Percentiles rank a stretch among this genome's conserved stretches.
phyloP scores from a whole-genome alignment of 30 jellyfish, hydroid and myxozoan genomes.

The Clytia hemisphaerica region DNA sequence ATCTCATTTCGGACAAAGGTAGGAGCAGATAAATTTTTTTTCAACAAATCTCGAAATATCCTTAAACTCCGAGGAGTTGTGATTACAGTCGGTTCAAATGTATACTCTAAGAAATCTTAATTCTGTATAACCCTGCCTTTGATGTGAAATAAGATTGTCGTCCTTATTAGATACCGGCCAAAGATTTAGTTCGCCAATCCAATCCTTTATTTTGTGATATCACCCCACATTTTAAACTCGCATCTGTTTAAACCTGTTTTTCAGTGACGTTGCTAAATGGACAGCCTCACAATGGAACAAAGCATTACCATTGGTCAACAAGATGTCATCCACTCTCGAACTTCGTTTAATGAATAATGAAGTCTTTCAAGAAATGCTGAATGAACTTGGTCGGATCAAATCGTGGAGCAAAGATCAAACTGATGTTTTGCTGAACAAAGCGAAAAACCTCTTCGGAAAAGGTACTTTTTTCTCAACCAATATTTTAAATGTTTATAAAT shows the following conservation, averaged over 20 bases:
- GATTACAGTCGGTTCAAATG: no score
- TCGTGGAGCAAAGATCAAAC: slow-evolving; percentile 69
- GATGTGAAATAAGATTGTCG: not conserved
- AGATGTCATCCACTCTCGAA: slow-evolving; percentile 45
- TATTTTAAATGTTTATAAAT: no score
- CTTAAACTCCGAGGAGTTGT: no score
- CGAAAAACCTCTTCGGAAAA: slow-evolving; percentile 62
- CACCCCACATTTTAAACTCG: not conserved
- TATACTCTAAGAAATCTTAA: no score
- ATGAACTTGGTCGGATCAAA: slow-evolving; percentile 53
- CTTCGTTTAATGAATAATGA: slow-evolving; percentile 58
- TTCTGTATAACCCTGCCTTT: no score
- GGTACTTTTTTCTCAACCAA: slow-evolving; percentile 34
- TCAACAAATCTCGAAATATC: no score
- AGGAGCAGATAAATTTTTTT: no score
- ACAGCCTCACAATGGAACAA: slow-evolving; percentile 47
- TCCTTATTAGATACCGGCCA: not conserved
- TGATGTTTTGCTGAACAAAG: slow-evolving; percentile 48
- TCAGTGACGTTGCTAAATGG: slow-evolving; percentile 81
- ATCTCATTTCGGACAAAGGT: not conserved
- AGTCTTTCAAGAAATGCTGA: slow-evolving; percentile 56
- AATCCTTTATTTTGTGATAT: not conserved
- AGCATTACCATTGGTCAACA: slow-evolving; percentile 51
- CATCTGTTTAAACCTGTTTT: not conserved
- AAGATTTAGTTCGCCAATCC: not conserved